Base-by-base conservation (phyloP, 2,113 vertebrate genomes). In the Otis tarda region DNA sequence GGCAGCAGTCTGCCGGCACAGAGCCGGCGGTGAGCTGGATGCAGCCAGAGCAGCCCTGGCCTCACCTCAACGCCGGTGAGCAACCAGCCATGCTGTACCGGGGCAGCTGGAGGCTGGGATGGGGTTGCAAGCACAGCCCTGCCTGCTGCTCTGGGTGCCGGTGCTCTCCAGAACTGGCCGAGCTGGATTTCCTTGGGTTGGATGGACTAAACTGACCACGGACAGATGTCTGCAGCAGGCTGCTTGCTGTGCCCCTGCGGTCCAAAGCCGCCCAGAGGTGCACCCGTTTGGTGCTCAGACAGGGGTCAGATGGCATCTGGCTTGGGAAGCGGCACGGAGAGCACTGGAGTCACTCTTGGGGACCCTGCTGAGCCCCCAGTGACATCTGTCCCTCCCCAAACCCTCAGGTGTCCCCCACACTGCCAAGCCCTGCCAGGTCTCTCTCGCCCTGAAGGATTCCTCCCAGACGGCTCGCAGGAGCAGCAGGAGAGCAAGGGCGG, bases 51-150 rank as follows among this genome's bases (percentile, higher is more conserved):
- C 22, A 90, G 13, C 45, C 33, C 70, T 53, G 33, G 45, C 43
- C 53, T 65, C 49, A 39, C 53, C 70, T 31, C 35, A 60, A 1
- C 6, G 47, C 28, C 6, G 2, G 67, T 1, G 4, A 70, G 37
- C 0, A 0, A 53, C 43, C 68, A 28, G n/a, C 28, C 17, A 11
- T 2, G 2, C 28, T 1, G 0, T 50, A 15, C 7, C 1, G 10
- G 71, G 57, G n/a, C 31, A 79, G 35, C 39, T 60, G 74, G 18
- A 71, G 43, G 23, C 28, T 63, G 57, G 13, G 50, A 73, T 0
- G 5, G 25, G 43, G 9, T 43, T 15, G 5, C 17, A 4, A 14
- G 30, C 12, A 13, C 17, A 69, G 52, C 43, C 74, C 47, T 39
- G 52, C 60, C 47, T 69, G 59, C 59, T 60, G 20, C 43, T 84